Base-by-base conservation (phyloP, 2,797 vertebrate genomes). In the Botia kubotai region DNA sequence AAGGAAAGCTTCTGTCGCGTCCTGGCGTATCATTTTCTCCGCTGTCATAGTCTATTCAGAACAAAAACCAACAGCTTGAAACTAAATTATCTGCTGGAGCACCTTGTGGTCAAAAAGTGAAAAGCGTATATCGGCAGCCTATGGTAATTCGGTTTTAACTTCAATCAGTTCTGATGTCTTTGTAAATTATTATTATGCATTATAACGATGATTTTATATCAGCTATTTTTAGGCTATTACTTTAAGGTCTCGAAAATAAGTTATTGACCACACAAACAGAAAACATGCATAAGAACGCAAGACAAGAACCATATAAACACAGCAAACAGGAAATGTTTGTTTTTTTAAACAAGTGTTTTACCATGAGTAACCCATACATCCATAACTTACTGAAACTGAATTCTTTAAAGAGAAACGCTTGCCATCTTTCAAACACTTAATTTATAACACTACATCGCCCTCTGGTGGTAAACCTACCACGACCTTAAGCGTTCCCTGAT, bases 31-130 rank as follows among this genome's bases (percentile, higher is more conserved):
- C 0, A 0, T 26, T 62, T 17, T 46, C 3, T 48, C 21, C 19
- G 50, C 50, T 53, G 4, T 53, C 16, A 4, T 10, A 21, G 2
- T 57, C 55, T 8, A 19, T 57, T 57, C 17, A 33, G 4, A 71
- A 16, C 21, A 39, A 2, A 52, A 52, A 16, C 19, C 66, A 68
- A 7, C 13, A 14, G 50, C 14, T 52, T 52, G 50, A 4, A 52
- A 14, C 50, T 14, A 52, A 52, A 52, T 52, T 17, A 16, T 11
- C 12, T 46, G n/a, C n/a, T 55, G 63, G 8, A 26, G 63, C 36
- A 77, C 17, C 75, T 77, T 48, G 53, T 77, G 75, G 75, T 46
- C 21, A 77, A 68, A 57, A 12, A 58, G 21, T 19, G 11, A 48
- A 68, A 68, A 0, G 16, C 52, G 53, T 17, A 17, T 1, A 23